Conservation (phyloP, 2,888 invertebrate genomes). For the Luffia ferchaultella region DNA sequence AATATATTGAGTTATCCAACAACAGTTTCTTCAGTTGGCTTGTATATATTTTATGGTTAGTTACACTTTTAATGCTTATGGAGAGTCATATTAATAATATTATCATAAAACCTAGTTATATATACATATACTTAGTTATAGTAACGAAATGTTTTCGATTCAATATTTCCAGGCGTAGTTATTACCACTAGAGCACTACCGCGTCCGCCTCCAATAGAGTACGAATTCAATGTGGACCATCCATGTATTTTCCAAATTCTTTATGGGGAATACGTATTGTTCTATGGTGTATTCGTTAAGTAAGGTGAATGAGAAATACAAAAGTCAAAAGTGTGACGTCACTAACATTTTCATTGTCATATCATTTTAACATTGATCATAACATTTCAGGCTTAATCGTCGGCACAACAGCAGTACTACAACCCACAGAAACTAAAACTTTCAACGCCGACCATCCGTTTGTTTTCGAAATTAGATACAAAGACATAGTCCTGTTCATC, state of each 20-base stretch:
- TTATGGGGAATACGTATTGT: slow-evolving; percentile 13
- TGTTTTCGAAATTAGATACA: background rate
- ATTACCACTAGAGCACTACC: slow-evolving; percentile 12
- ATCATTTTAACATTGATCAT: slow-evolving; percentile 13
- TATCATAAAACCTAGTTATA: too few relatives aligned
- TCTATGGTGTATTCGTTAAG: slow-evolving; percentile 6
- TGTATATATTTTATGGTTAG: too few relatives aligned
- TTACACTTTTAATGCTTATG: too few relatives aligned
- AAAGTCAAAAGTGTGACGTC: background rate
- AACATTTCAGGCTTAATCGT: slow-evolving; percentile 17
- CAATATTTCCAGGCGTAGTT: slow-evolving; percentile 15
- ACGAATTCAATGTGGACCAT: slow-evolving; percentile 19
- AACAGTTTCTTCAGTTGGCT: too few relatives aligned
- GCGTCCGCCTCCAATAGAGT: slow-evolving; percentile 6
- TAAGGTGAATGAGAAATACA: background rate
- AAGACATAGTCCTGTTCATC: background rate
- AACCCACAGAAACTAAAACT: slow-evolving; percentile 8
- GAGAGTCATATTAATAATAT: too few relatives aligned
- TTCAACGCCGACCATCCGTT: slow-evolving; percentile 7
- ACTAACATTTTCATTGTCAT: background rate
- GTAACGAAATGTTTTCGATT: too few relatives aligned
- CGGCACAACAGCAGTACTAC: slow-evolving; percentile 11
- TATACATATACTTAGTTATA: too few relatives aligned
- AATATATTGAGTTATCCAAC: too few relatives aligned
- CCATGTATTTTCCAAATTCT: slow-evolving; percentile 19